Evolutionary conservation across 2,888 invertebrate species (phyloP).

Genomic region (Emesis russula): DNA sequence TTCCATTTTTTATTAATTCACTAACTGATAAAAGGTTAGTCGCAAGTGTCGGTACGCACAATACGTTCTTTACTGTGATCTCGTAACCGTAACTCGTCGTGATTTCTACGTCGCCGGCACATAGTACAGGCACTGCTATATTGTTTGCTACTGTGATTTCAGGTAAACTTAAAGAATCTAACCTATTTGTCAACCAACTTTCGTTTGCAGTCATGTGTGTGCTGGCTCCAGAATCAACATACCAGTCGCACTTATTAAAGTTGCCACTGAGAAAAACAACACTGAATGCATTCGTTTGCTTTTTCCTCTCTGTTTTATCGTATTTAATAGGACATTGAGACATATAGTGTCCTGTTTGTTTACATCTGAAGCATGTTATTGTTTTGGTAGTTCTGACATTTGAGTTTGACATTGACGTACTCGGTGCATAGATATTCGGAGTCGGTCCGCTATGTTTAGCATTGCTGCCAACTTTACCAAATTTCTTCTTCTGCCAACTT

Average conservation of each 20-base stretch:
- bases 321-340: too few relatives aligned
- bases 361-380: constrained; percentile 41
- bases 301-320: constrained; percentile 39
- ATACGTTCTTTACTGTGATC: neutral
- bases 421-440: too few relatives aligned
- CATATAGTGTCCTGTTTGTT: constrained; percentile 37
- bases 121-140: neutral
- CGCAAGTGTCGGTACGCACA: neutral
- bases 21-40: neutral
- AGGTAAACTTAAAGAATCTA: neutral
- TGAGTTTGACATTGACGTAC: neutral
- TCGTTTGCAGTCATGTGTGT: neutral
- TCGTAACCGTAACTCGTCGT: neutral
- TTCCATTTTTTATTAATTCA: neutral
- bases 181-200: neutral
- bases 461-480: neutral
- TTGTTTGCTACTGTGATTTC: neutral
- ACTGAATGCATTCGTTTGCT: constrained; percentile 56
- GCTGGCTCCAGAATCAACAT: neutral
- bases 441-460: neutral
- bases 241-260: neutral
- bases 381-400: constrained; percentile 9
- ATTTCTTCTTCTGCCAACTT: neutral
- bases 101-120: neutral
- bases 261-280: constrained; percentile 25